Conservation (phyloP, 2,888 invertebrate species). For the Agriopis leucophaearia region DNA sequence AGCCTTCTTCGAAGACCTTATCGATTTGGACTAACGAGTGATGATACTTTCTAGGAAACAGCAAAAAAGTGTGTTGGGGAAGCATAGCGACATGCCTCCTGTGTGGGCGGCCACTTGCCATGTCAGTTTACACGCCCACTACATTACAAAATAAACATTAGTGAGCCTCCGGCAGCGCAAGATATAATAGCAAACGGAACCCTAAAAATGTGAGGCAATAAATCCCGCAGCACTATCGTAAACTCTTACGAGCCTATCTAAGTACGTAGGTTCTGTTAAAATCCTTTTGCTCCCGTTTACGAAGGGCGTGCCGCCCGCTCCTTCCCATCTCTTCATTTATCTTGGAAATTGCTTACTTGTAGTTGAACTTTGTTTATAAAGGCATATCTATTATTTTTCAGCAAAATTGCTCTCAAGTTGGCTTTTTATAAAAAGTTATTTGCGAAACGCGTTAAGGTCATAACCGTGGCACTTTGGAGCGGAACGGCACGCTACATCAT, state of each 20-base stretch:
- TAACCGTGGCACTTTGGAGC: slow-evolving; percentile 9
- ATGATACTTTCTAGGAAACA: slow-evolving; percentile 27
- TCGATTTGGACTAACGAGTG: slow-evolving; percentile 22
- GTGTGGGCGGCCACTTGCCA: slow-evolving; percentile 34
- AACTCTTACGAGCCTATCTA: slow-evolving; percentile 56
- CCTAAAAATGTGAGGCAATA: slow-evolving; percentile 57
- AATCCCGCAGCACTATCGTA: slow-evolving; percentile 54
- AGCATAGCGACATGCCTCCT: slow-evolving; percentile 18
- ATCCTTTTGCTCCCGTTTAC: slow-evolving; percentile 51
- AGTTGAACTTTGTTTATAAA: slow-evolving; percentile 51
- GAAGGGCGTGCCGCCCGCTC: slow-evolving; percentile 46
- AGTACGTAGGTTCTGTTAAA: slow-evolving; percentile 52
- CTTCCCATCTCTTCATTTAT: slow-evolving; percentile 49
- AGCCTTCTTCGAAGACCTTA: slow-evolving; percentile 14
- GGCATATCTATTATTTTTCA: slow-evolving; percentile 47
- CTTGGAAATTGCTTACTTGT: slow-evolving; percentile 50
- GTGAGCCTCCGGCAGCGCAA: slow-evolving; percentile 27
- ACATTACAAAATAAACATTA: slow-evolving; percentile 40
- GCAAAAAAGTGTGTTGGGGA: slow-evolving; percentile 24
- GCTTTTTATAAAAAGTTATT: slow-evolving; percentile 32
- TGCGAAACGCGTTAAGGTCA: slow-evolving; percentile 22
- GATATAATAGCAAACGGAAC: slow-evolving; percentile 42
- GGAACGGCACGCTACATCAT: background rate
- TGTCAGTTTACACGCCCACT: slow-evolving; percentile 44
- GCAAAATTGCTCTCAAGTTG: slow-evolving; percentile 46